Base-by-base conservation (phyloP, 2,797 vertebrate genomes). In the Triplophysa bombifrons region DNA sequence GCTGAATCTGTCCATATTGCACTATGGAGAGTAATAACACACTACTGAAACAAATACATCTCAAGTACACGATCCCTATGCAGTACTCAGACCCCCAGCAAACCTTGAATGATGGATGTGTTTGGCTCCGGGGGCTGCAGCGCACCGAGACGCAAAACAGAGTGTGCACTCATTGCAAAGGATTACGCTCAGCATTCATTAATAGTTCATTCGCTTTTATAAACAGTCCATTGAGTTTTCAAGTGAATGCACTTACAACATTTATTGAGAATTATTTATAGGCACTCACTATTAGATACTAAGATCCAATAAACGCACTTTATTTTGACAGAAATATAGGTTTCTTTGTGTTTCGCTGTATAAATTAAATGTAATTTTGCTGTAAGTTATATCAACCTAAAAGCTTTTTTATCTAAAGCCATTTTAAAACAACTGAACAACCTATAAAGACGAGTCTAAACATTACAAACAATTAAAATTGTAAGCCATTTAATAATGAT, bases 141-240 rank as follows among this genome's bases (percentile, higher is more conserved):
- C 53, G 58, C 20, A 20, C n/a, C 55, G 17, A 73, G 50, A 80
- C 65, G 19, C 60, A 72, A 46, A 79, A 56, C n/a, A 72, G 60
- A n/a, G 7, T 16, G 48, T 65, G 48, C 50, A 46, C 30, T 64
- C 58, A 64, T 38, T 71, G 56, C 38, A 64, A 71, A 71, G 17
- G 17, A 65, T 41, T 65, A n/a, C 63, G 41, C 34, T 64, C 27
- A 64, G 56, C 67, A 51, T 78, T 53, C 76, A 71, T 78, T 72
- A 72, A 78, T 78, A 64, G 48, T 78, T 78, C 34, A 78, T 78
- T 72, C 64, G 68, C 76, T 72, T 78, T 72, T 64, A 78, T 78
- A 55, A 78, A 78, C 76, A 65, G 67, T 44, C 34, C 76, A 78
- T 46, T 72, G 76, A 78, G 58, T 55, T 64, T 60, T 71, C 67